Evolutionary conservation across 2,113 vertebrate species (phyloP), one percentile per base, ranked within the genome.

Genomic region (Arothron firmamentum): DNA sequence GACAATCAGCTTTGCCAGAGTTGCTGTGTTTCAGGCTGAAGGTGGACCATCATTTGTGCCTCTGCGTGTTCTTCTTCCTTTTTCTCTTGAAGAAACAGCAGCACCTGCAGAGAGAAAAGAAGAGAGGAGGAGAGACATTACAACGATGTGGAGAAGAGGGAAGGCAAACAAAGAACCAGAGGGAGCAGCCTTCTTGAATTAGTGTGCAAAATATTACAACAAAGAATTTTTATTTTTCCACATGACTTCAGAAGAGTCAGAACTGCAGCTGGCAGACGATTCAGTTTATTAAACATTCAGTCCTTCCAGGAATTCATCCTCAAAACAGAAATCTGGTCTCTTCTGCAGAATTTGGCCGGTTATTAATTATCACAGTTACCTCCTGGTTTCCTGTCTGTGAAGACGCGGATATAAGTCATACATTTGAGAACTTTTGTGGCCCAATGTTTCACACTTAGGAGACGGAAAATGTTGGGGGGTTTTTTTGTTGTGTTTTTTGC

Each of bases 51-150:
- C 94, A 98, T 94, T 99, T 98, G 89, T 98, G 96, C 70, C 97
- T 92, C 63, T 94, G 93, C 43, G 93, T 91, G 60, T 95, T 94
- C 93, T 98, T 99, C 95, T 96, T 99, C 90, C 95, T 92, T 95
- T 98, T 98, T 87, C 95, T 93, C 88, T 95, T 99, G 90, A 98
- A 99, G 92, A 99, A 98, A 82, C 97, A 99, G 93, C 97, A 99
- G 94, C 97, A 99, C 97, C 97, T 99, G 89, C 59, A 76, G 85
- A 87, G 84, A 73, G 78, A 85, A 81, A 41, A 1, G 9, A 61
- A 1, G 34, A 59, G 46, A 72, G 43, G 21, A 15, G 1, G 47
- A 2, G 11, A 4, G 47, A 6, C 59, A 62, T 53, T 1, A 43
- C 47, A 54, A 20, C 1, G 34, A 12, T 12, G 34, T 1, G 34